Conservation (phyloP, 2,797 vertebrate genomes). For the Gorsachius magnificus region DNA sequence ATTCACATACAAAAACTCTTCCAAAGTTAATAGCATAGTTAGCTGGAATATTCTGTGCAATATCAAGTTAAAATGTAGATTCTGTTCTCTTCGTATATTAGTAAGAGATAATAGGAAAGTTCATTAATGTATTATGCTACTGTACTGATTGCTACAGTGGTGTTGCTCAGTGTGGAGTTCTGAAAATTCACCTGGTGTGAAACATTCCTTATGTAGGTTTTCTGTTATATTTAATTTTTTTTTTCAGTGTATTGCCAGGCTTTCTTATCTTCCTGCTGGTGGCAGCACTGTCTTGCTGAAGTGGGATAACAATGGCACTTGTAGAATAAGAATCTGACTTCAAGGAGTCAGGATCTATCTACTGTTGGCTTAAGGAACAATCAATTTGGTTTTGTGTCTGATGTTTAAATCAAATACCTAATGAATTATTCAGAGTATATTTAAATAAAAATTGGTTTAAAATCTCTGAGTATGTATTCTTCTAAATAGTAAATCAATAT, state of each 20-base stretch:
- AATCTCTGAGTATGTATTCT: background rate
- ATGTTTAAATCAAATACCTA: background rate
- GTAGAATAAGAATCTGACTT: background rate
- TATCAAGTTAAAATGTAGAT: slow-evolving; percentile 22
- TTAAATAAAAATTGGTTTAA: background rate
- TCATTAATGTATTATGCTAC: slow-evolving; percentile 18
- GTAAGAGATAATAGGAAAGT: slow-evolving; percentile 2
- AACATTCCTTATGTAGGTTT: background rate
- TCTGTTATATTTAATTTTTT: background rate
- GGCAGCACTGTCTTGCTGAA: slow-evolving; percentile 62
- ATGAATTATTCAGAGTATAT: background rate
- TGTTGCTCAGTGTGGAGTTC: background rate
- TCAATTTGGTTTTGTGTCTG: background rate
- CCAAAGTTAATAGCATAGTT: slow-evolving; percentile 17
- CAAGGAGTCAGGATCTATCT: background rate
- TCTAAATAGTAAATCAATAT: background rate
- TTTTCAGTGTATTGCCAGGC: background rate
- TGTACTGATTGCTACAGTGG: background rate
- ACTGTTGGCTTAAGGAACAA: background rate
- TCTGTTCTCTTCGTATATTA: background rate
- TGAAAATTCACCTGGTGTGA: background rate
- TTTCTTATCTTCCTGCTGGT: slow-evolving; percentile 61
- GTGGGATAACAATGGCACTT: background rate
- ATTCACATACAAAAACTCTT: slow-evolving; percentile 24
- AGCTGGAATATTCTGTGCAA: slow-evolving; percentile 3